These are phyloP conservation scores for Ariolimax columbianus DNA, from an alignment of 2,888 invertebrate species.

Conservation along the genomic window DNA sequence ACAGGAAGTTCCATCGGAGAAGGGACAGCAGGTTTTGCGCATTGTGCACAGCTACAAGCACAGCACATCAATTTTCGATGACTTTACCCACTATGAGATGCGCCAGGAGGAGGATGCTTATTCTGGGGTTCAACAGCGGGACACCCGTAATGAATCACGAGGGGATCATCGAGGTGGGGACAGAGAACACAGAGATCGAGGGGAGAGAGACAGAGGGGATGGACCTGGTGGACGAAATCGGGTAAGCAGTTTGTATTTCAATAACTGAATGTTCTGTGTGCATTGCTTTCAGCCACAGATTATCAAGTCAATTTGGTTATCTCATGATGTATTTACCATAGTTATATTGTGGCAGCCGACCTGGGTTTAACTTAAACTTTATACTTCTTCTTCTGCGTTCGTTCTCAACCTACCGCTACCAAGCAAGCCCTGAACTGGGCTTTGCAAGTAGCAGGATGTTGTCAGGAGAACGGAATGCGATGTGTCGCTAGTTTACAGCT, in stretches of 20 bases:
- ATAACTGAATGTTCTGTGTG: neutral
- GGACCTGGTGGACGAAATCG: constrained; percentile 37
- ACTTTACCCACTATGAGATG: constrained; percentile 97
- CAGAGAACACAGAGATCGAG: constrained; percentile 30
- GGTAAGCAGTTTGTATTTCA: constrained; percentile 23
- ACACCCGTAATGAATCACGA: constrained; percentile 23
- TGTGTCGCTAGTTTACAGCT: too few relatives aligned
- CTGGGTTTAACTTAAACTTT: too few relatives aligned
- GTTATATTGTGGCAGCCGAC: too few relatives aligned
- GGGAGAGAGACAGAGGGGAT: constrained; percentile 22
- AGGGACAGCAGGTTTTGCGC: constrained; percentile 93
- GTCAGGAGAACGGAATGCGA: too few relatives aligned
- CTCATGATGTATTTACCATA: too few relatives aligned
- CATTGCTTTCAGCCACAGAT: neutral
- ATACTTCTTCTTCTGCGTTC: too few relatives aligned
- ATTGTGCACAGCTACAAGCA: constrained; percentile 91
- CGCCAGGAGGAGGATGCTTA: constrained; percentile 90
- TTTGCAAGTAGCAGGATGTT: too few relatives aligned
- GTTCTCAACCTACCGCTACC: too few relatives aligned
- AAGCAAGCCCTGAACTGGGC: too few relatives aligned
- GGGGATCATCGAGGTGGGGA: constrained; percentile 42
- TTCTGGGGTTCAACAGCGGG: constrained; percentile 12
- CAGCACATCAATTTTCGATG: constrained; percentile 97
- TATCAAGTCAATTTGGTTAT: too few relatives aligned
- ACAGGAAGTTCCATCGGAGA: constrained; percentile 96